Evolutionary conservation across 2,888 invertebrate genomes (phyloP).

Genomic region (Amblyjoppa fuscipennis): DNA sequence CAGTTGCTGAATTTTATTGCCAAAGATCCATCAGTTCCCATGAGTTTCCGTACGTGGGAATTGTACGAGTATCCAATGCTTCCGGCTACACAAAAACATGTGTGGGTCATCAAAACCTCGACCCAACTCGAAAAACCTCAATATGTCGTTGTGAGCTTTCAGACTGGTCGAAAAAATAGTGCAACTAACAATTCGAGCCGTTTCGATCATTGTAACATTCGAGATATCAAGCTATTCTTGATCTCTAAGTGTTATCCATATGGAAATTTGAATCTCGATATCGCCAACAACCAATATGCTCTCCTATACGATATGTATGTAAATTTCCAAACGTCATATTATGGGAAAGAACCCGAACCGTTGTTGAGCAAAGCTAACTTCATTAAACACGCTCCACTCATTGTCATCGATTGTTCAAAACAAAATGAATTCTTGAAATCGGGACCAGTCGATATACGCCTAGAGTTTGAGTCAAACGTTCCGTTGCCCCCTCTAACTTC

Average conservation of each 20-base stretch:
- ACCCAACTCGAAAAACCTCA: constrained; percentile 37
- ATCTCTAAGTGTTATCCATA: constrained; percentile 16
- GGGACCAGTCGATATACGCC: not conserved
- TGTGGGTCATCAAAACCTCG: not conserved
- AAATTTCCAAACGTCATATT: not conserved
- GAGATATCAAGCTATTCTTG: constrained; percentile 13
- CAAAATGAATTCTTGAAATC: not conserved
- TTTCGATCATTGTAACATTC: constrained; percentile 31
- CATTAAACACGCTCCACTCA: no score
- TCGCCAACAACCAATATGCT: constrained; percentile 12
- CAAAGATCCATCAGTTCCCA: constrained; percentile 59
- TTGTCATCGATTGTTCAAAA: not conserved
- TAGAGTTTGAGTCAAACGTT: not conserved
- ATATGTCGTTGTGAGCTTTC: constrained; percentile 19
- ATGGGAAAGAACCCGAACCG: not conserved
- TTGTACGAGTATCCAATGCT: constrained; percentile 81
- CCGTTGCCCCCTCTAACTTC: not conserved
- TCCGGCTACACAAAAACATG: constrained; percentile 63
- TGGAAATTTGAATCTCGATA: constrained; percentile 3
- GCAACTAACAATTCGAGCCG: not conserved
- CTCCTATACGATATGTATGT: not conserved
- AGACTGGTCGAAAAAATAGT: constrained; percentile 12
- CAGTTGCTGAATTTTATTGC: constrained; percentile 44
- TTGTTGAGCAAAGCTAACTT: no score
- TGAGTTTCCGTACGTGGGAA: constrained; percentile 80